Evolutionary conservation across 2,113 vertebrate species (phyloP).

Genomic region (Ictalurus furcatus): DNA sequence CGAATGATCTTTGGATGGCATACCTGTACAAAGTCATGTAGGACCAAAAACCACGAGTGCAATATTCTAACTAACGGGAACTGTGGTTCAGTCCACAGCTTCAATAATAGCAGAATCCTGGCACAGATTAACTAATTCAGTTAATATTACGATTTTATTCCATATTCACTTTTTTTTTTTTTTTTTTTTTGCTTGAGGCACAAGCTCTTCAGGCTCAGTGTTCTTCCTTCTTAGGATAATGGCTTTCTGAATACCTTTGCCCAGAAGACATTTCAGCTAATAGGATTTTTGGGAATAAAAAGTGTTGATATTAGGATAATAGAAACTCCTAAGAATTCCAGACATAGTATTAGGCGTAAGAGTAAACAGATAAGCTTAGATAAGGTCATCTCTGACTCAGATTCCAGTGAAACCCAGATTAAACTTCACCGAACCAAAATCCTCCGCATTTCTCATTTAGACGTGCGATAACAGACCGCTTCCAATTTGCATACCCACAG

Average conservation of each 20-base stretch:
- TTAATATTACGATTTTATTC: background rate
- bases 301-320: constrained; percentile 2
- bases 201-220: background rate
- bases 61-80: background rate
- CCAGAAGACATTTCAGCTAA: background rate
- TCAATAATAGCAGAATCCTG: background rate
- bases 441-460: background rate
- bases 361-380: background rate
- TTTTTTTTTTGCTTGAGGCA: background rate
- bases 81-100: background rate
- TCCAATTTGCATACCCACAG: background rate
- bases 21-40: background rate
- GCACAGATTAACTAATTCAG: background rate
- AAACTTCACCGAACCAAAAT: background rate
- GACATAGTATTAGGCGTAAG: too few relatives aligned
- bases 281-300: background rate
- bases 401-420: background rate
- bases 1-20: background rate
- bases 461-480: background rate
- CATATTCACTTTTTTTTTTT: background rate
- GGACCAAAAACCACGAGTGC: background rate
- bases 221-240: background rate
- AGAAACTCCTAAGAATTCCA: background rate
- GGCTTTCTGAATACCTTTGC: background rate
- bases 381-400: background rate